These are phyloP conservation scores for Amiota communis DNA, from an alignment of 2,888 invertebrate species.

Conservation along the genomic window DNA sequence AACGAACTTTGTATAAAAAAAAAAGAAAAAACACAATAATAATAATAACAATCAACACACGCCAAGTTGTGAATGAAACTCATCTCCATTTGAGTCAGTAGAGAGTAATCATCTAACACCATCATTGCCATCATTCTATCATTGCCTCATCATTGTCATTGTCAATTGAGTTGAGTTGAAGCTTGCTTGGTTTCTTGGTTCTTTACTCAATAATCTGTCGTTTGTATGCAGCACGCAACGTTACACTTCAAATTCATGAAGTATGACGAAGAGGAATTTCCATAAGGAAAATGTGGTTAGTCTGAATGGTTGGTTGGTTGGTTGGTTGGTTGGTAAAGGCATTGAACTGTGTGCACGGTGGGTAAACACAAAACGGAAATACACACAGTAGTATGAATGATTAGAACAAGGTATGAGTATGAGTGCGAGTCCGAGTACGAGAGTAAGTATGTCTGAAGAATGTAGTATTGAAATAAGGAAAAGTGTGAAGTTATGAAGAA, in stretches of 20 bases:
- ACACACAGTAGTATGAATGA: too few species aligned
- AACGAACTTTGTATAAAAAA: neutral
- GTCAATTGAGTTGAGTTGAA: slow-evolving; percentile 14
- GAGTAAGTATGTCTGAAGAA: too few species aligned
- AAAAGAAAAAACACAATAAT: too few species aligned
- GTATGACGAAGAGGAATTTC: slow-evolving; percentile 6
- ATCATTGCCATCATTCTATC: too few species aligned
- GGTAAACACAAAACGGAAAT: too few species aligned
- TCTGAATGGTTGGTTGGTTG: neutral
- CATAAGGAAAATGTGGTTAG: neutral
- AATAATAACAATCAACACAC: slow-evolving; percentile 22
- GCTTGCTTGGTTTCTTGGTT: neutral
- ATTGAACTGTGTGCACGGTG: too few species aligned
- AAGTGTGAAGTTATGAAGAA: too few species aligned
- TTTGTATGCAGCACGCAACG: slow-evolving; percentile 54
- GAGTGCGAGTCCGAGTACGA: too few species aligned
- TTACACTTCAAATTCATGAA: slow-evolving; percentile 8
- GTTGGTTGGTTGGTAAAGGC: too few species aligned
- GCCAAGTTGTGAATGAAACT: neutral
- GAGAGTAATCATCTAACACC: too few species aligned
- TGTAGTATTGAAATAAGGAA: too few species aligned
- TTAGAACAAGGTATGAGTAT: too few species aligned
- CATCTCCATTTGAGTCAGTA: neutral
- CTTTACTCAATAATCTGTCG: slow-evolving; percentile 51
- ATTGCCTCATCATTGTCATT: neutral